Conservation (phyloP, 2,113 vertebrate species). For the Rattus norvegicus region GRCr8 NC_086031.1:21779501-21780000, state of each 20-base stretch:
- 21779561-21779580: not conserved
- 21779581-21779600: not conserved
- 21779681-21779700: not conserved
- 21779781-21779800: not conserved
- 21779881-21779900: not conserved
- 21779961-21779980: not conserved
- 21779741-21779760: not conserved
- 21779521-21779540: not conserved
- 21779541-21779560: not conserved
- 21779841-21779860: not conserved
- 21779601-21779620: no score
- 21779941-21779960: not conserved
- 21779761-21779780: not conserved
- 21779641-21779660: not conserved
- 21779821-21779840: not conserved
- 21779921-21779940: not conserved
- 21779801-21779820: not conserved
- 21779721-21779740: not conserved
- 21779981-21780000: not conserved
- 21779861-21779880: not conserved
- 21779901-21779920: not conserved
- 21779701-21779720: not conserved
- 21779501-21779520: not conserved
- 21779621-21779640: not conserved
- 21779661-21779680: not conserved